Evolutionary conservation across 2,888 invertebrate genomes (phyloP).

Genomic region (Thymelicus sylvestris): DNA sequence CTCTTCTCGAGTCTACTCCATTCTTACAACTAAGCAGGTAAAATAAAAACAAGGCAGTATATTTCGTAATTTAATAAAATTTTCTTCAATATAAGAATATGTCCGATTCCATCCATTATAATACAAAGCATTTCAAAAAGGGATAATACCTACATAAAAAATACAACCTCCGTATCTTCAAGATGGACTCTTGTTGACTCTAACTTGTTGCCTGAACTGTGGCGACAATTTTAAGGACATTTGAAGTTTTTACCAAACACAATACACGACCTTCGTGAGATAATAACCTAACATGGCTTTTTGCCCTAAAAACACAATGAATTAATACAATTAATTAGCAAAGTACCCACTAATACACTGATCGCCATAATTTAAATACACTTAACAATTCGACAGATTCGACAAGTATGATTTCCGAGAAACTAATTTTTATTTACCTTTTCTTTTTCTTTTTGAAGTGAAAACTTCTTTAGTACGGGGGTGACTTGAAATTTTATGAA

Average conservation of each 20-base stretch:
- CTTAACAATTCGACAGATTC: not conserved
- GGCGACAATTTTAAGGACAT: not conserved
- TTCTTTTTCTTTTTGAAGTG: not conserved
- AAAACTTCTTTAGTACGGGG: too few relatives aligned
- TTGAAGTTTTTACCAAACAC: not conserved
- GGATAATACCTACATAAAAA: slow-evolving; percentile 79
- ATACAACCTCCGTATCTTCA: slow-evolving; percentile 74
- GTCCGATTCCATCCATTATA: slow-evolving; percentile 83
- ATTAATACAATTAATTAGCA: not conserved
- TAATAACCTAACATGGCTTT: not conserved
- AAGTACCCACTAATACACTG: not conserved
- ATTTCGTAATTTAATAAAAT: slow-evolving; percentile 80
- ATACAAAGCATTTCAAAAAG: slow-evolving; percentile 82
- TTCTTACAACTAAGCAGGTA: not conserved
- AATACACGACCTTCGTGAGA: not conserved
- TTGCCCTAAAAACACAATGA: not conserved
- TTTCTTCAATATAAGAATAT: slow-evolving; percentile 83
- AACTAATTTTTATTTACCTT: not conserved
- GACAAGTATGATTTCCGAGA: not conserved
- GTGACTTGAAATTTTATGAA: too few relatives aligned
- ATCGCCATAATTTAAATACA: not conserved
- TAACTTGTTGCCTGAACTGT: not conserved
- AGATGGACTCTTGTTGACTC: slow-evolving; percentile 45
- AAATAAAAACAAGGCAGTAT: slow-evolving; percentile 57
- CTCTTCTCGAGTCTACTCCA: too few relatives aligned